Base-by-base conservation (phyloP, 2,888 invertebrate genomes). In the Syritta pipiens region DNA sequence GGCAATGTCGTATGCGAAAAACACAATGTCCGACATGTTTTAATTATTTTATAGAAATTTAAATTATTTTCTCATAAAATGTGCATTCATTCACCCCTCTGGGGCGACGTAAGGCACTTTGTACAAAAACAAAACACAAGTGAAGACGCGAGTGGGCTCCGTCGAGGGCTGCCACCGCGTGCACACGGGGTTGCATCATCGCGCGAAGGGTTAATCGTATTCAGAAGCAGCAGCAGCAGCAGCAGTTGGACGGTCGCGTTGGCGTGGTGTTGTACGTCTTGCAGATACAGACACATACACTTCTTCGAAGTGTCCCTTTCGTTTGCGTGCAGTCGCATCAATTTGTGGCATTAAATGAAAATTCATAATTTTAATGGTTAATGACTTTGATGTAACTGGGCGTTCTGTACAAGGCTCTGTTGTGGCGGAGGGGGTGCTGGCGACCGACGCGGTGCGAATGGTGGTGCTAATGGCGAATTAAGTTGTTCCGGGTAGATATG, bases 21-120 rank as follows among this genome's bases (percentile, higher is more conserved):
- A 79, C 79, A 79, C 72, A 74, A 57, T 79, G 79, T 79, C 72
- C 57, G 63, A 81, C 81, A 81, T 74, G 81, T 81, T 81, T 81
- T 81, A 81, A 81, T 81, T 81, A 81, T 81, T 81, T 75, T 81
- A 74, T 75, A 81, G 74, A 81, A 81, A 81, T 81, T 81, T 81
- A 59, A 81, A 81, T 81, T 81, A 81, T 81, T 81, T 81, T 81
- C 81, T 81, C 81, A 81, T 81, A 75, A 81, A 81, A 81, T 74
- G 79, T 72, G 79, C 72, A 79, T 79, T 79, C 72, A 57, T 57
- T 79, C 72, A 63, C 60, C 79, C 79, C 72, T 62, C 44, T 49
- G 51, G n/a, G n/a, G 72, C 44, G 32, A 72, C 60, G 57, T 19
- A 60, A 55, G 57, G 67, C 30, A 67, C 74, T 74, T 74, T 74